Percentiles rank a stretch among this genome's conserved stretches.
Conservation (phyloP, 2,113 vertebrate species). For the Psettodes erumei region DNA sequence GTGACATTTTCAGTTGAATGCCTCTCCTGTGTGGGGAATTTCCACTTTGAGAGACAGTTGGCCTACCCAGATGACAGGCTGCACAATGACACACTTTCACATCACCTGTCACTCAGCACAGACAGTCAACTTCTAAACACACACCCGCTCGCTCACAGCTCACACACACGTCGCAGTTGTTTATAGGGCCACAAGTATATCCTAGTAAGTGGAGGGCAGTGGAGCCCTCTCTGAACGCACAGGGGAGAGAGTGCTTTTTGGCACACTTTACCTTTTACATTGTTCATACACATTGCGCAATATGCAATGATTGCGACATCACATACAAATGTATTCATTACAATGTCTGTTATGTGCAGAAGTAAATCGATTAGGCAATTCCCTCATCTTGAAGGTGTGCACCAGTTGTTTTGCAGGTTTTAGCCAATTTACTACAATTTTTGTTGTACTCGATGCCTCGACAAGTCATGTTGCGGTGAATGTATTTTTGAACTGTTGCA, state of each 20-base stretch:
- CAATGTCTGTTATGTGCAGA: neutral
- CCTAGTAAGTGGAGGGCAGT: slow-evolving; percentile 31
- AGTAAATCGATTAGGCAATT: neutral
- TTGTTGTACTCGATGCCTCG: too few species aligned
- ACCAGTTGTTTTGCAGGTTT: neutral
- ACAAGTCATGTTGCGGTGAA: too few species aligned
- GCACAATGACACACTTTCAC: slow-evolving; percentile 76
- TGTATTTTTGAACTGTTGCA: neutral
- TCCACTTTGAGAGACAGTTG: slow-evolving; percentile 76
- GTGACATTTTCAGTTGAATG: slow-evolving; percentile 78
- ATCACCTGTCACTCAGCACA: slow-evolving; percentile 74
- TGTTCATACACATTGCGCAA: neutral
- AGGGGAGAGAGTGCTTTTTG: slow-evolving; percentile 18
- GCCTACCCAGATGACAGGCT: slow-evolving; percentile 75
- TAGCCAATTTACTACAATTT: neutral
- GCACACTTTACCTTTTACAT: neutral
- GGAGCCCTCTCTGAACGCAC: slow-evolving; percentile 27
- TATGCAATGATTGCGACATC: neutral
- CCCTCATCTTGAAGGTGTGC: neutral
- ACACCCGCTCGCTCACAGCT: too few species aligned
- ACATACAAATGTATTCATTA: neutral
- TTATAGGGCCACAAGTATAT: slow-evolving; percentile 35
- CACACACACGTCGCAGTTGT: slow-evolving; percentile 28
- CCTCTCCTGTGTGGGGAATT: slow-evolving; percentile 72
- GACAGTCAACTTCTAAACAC: slow-evolving; percentile 55